phyloP scores from a whole-genome alignment of 2,888 invertebrate species.

The Steromphala cineraria region DNA sequence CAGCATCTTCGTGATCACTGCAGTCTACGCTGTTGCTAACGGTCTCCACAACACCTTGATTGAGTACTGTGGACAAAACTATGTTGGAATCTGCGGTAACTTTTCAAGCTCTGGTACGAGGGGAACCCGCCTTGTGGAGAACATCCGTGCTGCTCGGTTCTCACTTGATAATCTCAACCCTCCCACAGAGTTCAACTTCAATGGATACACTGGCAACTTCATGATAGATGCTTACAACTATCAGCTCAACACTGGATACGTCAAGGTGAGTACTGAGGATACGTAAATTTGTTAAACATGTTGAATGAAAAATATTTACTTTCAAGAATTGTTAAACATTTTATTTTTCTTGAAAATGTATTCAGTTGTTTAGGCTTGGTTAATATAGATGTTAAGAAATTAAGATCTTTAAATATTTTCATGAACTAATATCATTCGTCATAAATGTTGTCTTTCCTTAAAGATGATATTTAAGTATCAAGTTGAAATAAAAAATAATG shows the following conservation, averaged over 20 bases:
- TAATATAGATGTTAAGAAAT: no score
- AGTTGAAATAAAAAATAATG: no score
- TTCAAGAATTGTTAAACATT: not conserved
- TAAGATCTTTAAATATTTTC: no score
- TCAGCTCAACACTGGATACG: not conserved
- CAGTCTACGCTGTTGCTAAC: conserved; percentile 60
- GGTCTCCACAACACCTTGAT: conserved; percentile 59
- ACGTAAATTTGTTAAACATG: no score
- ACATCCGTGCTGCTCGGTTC: conserved; percentile 51
- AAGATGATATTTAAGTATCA: no score
- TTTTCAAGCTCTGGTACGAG: conserved; percentile 55
- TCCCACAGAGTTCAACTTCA: conserved; percentile 29
- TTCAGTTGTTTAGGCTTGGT: no score
- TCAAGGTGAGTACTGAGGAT: not conserved
- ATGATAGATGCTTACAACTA: conserved; percentile 53
- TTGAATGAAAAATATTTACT: no score
- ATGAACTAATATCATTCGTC: no score
- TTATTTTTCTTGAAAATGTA: no score
- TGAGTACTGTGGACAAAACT: conserved; percentile 58
- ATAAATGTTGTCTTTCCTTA: no score
- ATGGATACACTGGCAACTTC: conserved; percentile 31
- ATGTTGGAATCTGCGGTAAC: conserved; percentile 55
- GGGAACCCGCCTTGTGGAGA: conserved; percentile 47
- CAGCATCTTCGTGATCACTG: conserved; percentile 57
- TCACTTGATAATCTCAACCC: conserved; percentile 36